Conservation (phyloP, 2,113 vertebrate genomes). For the Vicugna pacos region DNA sequence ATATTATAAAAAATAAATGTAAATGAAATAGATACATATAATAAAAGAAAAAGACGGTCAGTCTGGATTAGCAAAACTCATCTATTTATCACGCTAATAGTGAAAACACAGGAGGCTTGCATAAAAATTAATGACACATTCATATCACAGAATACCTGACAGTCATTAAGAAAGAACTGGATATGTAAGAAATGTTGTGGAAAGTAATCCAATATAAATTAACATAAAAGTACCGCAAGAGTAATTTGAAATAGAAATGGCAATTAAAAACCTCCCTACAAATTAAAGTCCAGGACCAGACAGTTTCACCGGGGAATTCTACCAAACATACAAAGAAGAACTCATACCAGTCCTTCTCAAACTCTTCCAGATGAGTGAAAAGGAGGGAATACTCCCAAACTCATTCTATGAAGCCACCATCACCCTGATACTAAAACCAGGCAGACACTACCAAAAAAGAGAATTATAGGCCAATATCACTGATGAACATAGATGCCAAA, state of each 20-base stretch:
- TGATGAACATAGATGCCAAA: too few relatives aligned
- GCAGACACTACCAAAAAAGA: too few relatives aligned
- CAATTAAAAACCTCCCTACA: too few relatives aligned
- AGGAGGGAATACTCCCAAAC: too few relatives aligned
- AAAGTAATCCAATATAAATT: background rate
- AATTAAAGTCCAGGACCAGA: too few relatives aligned
- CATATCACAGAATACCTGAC: background rate
- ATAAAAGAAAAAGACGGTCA: conserved; percentile 24
- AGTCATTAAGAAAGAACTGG: background rate
- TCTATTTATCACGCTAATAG: conserved; percentile 26
- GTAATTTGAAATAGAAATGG: background rate
- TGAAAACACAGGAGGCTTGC: background rate
- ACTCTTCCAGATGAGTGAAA: too few relatives aligned
- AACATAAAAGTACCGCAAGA: conserved; percentile 29
- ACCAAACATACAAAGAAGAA: too few relatives aligned
- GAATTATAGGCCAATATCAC: too few relatives aligned
- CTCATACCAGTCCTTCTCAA: too few relatives aligned
- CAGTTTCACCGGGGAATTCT: too few relatives aligned
- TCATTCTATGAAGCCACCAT: too few relatives aligned
- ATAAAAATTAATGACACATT: background rate
- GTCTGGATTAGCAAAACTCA: conserved; percentile 7
- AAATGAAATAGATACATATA: background rate
- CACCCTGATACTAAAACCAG: too few relatives aligned
- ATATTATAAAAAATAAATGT: conserved; percentile 34
- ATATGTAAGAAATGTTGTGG: background rate